Conservation (phyloP, 2,888 invertebrate species). For the Peribatodes rhomboidaria region DNA sequence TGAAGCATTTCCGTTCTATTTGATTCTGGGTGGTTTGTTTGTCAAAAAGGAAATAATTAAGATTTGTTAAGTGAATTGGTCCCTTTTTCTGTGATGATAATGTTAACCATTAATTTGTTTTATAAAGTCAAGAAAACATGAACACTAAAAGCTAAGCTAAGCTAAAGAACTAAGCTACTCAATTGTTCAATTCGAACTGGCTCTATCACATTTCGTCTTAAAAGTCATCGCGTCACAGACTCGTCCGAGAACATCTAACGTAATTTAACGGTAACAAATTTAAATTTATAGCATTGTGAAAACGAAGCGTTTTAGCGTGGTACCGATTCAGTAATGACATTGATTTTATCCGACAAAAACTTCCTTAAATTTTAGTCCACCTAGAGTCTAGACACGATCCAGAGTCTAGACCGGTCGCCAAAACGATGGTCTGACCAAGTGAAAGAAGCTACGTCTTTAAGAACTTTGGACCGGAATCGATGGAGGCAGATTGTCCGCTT, state of each 20-base stretch:
- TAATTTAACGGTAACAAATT: constrained; percentile 39
- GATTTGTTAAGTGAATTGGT: too few relatives aligned
- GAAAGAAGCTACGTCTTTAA: too few relatives aligned
- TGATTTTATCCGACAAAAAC: constrained; percentile 28
- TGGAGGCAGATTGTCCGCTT: too few relatives aligned
- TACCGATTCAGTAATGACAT: constrained; percentile 28
- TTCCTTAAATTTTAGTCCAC: constrained; percentile 4
- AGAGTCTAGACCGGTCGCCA: too few relatives aligned
- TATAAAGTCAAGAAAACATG: background rate
- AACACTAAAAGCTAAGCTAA: background rate
- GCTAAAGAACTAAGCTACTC: background rate
- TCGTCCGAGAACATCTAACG: constrained; percentile 26
- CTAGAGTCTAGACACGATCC: too few relatives aligned
- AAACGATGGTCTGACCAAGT: too few relatives aligned
- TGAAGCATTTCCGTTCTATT: too few relatives aligned
- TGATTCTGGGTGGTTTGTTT: background rate
- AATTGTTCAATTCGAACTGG: background rate
- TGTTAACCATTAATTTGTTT: background rate
- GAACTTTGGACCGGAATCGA: too few relatives aligned
- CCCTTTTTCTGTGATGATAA: too few relatives aligned
- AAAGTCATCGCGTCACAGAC: constrained; percentile 21
- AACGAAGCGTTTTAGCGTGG: constrained; percentile 19
- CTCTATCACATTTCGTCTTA: constrained; percentile 23
- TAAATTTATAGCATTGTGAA: constrained; percentile 25
- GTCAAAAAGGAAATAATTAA: background rate